phyloP scores from a whole-genome alignment of 2,888 invertebrate genomes.

The Thera britannica region DNA sequence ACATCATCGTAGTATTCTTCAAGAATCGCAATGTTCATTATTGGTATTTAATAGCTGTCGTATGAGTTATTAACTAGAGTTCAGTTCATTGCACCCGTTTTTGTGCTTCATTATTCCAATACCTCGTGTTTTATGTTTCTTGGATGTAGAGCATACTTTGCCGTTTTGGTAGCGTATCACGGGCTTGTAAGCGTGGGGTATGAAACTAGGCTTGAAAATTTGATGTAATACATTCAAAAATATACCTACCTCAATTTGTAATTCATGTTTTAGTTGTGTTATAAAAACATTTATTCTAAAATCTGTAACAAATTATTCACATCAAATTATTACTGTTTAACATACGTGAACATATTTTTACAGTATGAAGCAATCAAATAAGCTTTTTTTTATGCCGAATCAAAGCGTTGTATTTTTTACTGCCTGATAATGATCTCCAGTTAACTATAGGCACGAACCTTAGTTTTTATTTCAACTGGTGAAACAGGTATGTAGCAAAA shows the following conservation, averaged over 20 bases:
- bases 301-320: neutral
- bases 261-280: too few species aligned
- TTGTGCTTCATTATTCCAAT: conserved; percentile 4
- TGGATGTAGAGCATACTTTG: conserved; percentile 28
- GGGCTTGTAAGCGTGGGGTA: neutral
- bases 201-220: neutral
- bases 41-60: conserved; percentile 13
- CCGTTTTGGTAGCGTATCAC: conserved; percentile 17
- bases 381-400: neutral
- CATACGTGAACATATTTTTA: neutral
- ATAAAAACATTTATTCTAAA: neutral
- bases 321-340: neutral
- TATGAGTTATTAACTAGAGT: conserved; percentile 13
- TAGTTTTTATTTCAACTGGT: conserved; percentile 57
- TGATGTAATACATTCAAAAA: neutral
- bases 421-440: conserved; percentile 48
- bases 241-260: too few species aligned
- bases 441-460: conserved; percentile 53
- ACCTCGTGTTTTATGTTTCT: conserved; percentile 4
- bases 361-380: conserved; percentile 4
- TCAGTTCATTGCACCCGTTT: conserved; percentile 2
- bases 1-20: neutral
- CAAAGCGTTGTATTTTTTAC: conserved; percentile 8
- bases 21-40: conserved; percentile 17
- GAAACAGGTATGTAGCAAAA: conserved; percentile 55